Conservation (phyloP, 2,797 vertebrate species). For the Champsocephalus gunnari region DNA sequence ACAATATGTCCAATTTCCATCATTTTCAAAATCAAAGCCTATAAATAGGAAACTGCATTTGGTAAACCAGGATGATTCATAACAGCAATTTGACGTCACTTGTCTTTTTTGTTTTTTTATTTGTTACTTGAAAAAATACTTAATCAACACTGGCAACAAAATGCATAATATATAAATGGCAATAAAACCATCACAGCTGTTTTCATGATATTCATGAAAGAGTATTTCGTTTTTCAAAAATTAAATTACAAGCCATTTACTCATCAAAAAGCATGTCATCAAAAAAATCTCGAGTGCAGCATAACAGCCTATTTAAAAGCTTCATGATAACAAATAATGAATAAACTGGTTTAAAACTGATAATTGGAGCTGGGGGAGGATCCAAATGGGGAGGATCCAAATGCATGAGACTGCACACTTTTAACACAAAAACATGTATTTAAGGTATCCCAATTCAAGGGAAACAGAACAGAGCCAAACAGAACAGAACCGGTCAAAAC, state of each 20-base stretch:
- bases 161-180: slow-evolving; percentile 1
- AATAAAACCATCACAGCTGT: background rate
- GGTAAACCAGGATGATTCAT: background rate
- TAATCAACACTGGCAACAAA: background rate
- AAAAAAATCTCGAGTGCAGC: slow-evolving; percentile 16
- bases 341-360: background rate
- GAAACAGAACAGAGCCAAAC: too few species aligned
- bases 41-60: slow-evolving; percentile 5
- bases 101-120: background rate
- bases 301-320: background rate
- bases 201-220: slow-evolving; percentile 16
- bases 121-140: background rate
- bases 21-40: slow-evolving; percentile 6
- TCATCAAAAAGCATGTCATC: background rate
- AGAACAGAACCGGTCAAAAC: too few species aligned
- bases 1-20: background rate
- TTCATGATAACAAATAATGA: background rate
- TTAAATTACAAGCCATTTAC: background rate
- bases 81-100: background rate
- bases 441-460: too few species aligned
- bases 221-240: background rate
- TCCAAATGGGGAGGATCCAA: too few species aligned
- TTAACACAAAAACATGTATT: too few species aligned
- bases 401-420: too few species aligned
- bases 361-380: too few species aligned